phyloP scores from a whole-genome alignment of 2,113 vertebrate species.

The Cricetomys ansorgei region DNA sequence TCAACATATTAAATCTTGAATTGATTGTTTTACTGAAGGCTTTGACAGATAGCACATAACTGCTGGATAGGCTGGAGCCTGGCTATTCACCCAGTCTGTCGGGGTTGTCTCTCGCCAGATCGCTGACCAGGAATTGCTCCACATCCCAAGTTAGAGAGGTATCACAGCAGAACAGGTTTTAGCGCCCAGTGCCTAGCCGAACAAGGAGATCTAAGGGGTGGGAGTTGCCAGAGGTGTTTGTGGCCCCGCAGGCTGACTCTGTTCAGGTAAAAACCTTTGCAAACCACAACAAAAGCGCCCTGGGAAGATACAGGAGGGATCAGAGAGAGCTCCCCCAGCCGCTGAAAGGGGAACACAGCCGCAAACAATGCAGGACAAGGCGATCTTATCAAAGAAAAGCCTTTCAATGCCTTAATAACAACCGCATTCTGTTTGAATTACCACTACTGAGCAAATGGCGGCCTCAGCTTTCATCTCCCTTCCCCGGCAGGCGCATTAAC shows the following conservation, averaged over 20 bases:
- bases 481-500: constrained; percentile 83
- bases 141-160: constrained; percentile 44
- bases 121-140: neutral
- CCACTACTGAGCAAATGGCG: constrained; percentile 90
- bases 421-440: constrained; percentile 89
- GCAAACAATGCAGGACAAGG: constrained; percentile 89
- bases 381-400: constrained; percentile 91
- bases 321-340: constrained; percentile 85
- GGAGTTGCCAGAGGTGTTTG: constrained; percentile 84
- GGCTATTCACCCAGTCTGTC: neutral
- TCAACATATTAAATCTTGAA: constrained; percentile 79
- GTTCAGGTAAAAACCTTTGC: constrained; percentile 88
- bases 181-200: constrained; percentile 42
- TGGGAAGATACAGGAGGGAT: constrained; percentile 88
- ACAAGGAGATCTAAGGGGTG: constrained; percentile 79
- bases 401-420: constrained; percentile 89
- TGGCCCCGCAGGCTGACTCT: constrained; percentile 85
- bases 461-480: constrained; percentile 87
- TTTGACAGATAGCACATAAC: constrained; percentile 68
- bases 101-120: neutral
- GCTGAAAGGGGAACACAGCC: constrained; percentile 87
- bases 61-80: neutral
- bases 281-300: constrained; percentile 90
- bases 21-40: constrained; percentile 76
- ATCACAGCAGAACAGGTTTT: constrained; percentile 80